Conservation (phyloP, 2,113 vertebrate genomes). For the Ornithorhynchus anatinus region DNA sequence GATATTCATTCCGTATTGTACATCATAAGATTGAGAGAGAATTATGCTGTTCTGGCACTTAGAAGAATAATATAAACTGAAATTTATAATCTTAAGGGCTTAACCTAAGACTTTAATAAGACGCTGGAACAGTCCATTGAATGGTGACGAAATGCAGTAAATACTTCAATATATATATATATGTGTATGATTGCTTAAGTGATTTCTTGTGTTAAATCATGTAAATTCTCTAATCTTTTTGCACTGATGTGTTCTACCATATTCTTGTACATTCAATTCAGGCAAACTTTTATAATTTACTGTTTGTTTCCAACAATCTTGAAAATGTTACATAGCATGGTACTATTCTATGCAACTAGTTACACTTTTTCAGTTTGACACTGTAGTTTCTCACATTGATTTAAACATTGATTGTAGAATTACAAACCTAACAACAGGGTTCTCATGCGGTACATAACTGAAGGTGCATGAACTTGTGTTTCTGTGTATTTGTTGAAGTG, state of each 20-base stretch:
- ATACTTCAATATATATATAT: constrained; percentile 60
- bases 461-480: constrained; percentile 96
- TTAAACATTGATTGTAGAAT: constrained; percentile 78
- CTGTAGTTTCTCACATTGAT: constrained; percentile 80
- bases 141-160: constrained; percentile 61
- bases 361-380: constrained; percentile 84
- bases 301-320: constrained; percentile 68
- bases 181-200: constrained; percentile 78
- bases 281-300: constrained; percentile 84
- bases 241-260: constrained; percentile 92
- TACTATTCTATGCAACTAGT: constrained; percentile 99
- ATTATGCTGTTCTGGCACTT: constrained; percentile 55
- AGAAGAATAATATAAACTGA: constrained; percentile 58
- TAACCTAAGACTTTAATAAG: constrained; percentile 68
- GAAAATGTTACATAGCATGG: constrained; percentile 89
- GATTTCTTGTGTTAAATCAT: constrained; percentile 77
- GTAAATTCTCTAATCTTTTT: constrained; percentile 91
- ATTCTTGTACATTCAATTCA: constrained; percentile 81
- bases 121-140: constrained; percentile 45
- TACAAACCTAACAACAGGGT: constrained; percentile 78
- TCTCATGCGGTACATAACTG: constrained; percentile 83
- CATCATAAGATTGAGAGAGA: constrained; percentile 67
- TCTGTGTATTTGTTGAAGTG: constrained; percentile 91
- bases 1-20: constrained; percentile 75
- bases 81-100: constrained; percentile 73